Evolutionary conservation across 2,113 vertebrate genomes (phyloP).

Genomic region (Setophaga coronata): DNA sequence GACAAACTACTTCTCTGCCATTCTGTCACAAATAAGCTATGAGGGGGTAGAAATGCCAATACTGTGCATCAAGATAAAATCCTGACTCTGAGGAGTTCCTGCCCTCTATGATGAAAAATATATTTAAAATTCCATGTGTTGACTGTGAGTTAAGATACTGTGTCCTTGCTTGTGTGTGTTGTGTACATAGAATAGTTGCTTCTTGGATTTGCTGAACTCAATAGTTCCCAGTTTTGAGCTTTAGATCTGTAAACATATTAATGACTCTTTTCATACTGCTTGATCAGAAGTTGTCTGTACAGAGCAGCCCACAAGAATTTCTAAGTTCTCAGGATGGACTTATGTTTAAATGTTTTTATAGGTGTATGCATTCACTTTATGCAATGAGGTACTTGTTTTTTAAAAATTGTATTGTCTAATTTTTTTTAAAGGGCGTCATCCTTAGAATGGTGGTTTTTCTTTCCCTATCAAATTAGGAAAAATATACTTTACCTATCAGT

Average conservation of each 20-base stretch:
- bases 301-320: not conserved
- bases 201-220: not conserved
- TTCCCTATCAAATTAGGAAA: not conserved
- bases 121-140: not conserved
- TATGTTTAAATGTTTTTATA: not conserved
- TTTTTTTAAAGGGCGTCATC: not conserved
- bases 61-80: not conserved
- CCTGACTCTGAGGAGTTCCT: not conserved
- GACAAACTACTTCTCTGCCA: not conserved
- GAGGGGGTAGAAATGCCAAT: not conserved
- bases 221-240: not conserved
- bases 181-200: not conserved
- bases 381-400: not conserved
- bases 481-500: not conserved
- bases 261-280: not conserved
- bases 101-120: not conserved
- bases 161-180: not conserved
- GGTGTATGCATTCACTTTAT: not conserved
- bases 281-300: not conserved
- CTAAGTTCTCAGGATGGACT: not conserved
- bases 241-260: not conserved
- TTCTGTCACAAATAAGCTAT: not conserved
- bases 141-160: not conserved
- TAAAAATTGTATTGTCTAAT: not conserved
- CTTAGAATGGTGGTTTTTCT: not conserved